Conservation (phyloP, 2,797 vertebrate species). For the Agapornis canus region DNA sequence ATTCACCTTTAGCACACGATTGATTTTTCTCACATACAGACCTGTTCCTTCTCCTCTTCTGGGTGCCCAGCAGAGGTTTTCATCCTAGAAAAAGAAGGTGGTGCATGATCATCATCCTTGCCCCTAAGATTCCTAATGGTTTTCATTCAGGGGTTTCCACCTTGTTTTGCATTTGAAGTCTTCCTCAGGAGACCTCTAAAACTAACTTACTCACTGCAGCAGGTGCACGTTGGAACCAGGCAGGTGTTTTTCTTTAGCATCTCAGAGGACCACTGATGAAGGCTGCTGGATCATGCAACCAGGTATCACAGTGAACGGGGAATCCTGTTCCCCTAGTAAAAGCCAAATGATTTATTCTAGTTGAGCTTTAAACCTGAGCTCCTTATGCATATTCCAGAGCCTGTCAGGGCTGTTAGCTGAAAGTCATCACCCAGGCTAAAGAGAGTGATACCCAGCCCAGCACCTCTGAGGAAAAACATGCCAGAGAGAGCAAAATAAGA, state of each 20-base stretch:
- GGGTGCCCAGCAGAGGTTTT: not conserved
- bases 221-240: not conserved
- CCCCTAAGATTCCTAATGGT: not conserved
- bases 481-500: not conserved
- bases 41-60: not conserved
- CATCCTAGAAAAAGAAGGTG: not conserved
- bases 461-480: not conserved
- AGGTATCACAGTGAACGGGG: not conserved
- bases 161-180: not conserved
- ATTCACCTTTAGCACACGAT: accelerated
- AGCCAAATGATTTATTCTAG: not conserved
- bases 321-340: not conserved
- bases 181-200: not conserved
- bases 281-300: not conserved
- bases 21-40: not conserved
- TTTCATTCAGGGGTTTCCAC: not conserved
- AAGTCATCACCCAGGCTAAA: not conserved
- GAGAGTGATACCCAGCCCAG: not conserved
- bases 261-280: not conserved
- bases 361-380: not conserved
- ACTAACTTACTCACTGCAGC: not conserved
- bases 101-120: not conserved
- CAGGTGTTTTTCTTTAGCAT: not conserved
- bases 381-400: not conserved
- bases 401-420: not conserved